A percentile compares a stretch with the other conserved stretches of the same genome.
phyloP scores from a whole-genome alignment of 1,140 invertebrate species.

The Paramacrobiotus metropolitanus region DNA sequence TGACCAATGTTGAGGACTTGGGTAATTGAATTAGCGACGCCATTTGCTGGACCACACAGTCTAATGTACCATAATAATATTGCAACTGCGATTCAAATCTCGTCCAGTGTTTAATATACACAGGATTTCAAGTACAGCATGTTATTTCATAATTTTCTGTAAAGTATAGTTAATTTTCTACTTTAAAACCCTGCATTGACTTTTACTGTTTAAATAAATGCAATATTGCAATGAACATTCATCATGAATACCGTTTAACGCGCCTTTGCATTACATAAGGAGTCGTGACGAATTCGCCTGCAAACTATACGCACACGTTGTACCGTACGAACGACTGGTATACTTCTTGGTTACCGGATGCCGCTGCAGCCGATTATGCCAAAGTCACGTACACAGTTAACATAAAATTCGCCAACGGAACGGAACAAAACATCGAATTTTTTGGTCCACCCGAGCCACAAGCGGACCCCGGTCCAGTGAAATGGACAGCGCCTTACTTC shows the following conservation, averaged over 20 bases:
- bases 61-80: no score
- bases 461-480: slow-evolving; percentile 53
- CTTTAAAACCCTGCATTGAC: no score
- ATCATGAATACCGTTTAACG: no score
- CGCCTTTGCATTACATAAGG: no score
- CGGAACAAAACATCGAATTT: slow-evolving; percentile 80
- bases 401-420: slow-evolving; percentile 82
- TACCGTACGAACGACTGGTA: slow-evolving; percentile 85
- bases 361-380: slow-evolving; percentile 49
- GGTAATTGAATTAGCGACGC: no score
- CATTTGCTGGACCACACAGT: no score
- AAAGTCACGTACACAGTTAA: slow-evolving; percentile 51
- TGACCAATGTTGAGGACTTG: slow-evolving; percentile 37
- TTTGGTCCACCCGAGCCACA: slow-evolving; percentile 52
- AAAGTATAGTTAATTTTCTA: no score
- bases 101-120: slow-evolving; percentile 30
- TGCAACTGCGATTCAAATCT: slow-evolving; percentile 61
- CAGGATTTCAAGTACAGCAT: not conserved
- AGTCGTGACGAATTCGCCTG: not conserved
- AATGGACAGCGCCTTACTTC: slow-evolving; percentile 82
- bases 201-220: no score
- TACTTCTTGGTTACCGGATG: slow-evolving; percentile 59
- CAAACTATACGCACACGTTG: slow-evolving; percentile 67
- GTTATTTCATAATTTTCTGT: no score
- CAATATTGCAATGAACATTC: no score